A percentile compares a stretch with the other conserved stretches of the same genome.
phyloP scores from a whole-genome alignment of 2,797 vertebrate species.

The Pyrocephalus nanus region DNA sequence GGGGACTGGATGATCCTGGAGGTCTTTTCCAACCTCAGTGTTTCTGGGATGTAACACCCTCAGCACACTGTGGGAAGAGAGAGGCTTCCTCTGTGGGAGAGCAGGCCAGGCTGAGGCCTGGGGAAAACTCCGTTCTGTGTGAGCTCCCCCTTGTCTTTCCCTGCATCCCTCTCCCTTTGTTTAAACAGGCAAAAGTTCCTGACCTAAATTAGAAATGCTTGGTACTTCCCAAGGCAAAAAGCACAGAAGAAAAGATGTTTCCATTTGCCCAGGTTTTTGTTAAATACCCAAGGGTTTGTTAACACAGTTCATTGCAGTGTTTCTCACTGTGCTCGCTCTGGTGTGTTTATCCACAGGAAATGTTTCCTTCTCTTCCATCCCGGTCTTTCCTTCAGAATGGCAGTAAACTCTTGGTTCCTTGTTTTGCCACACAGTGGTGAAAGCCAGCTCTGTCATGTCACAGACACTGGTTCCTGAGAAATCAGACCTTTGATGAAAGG shows the following conservation, averaged over 20 bases:
- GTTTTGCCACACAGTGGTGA: not conserved
- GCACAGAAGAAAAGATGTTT: not conserved
- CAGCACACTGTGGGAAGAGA: not conserved
- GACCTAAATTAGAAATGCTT: not conserved
- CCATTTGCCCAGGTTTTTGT: not conserved
- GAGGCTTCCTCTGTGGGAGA: rapidly evolving
- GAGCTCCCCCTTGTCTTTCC: rapidly evolving
- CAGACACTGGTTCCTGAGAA: not conserved
- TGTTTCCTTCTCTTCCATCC: not conserved
- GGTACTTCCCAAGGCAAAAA: not conserved
- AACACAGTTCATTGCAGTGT: not conserved
- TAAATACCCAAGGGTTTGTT: not conserved
- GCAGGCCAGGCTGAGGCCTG: not conserved
- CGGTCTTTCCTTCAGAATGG: not conserved
- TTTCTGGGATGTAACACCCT: not conserved
- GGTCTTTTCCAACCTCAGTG: not conserved
- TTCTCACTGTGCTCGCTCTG: not conserved
- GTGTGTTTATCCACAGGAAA: not conserved
- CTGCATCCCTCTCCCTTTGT: not conserved
- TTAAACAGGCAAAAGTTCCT: not conserved
- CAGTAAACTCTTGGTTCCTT: not conserved
- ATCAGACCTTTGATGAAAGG: conserved; percentile 29
- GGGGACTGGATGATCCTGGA: not conserved
- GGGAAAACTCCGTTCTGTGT: rapidly evolving
- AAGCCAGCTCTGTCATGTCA: not conserved